Conservation (phyloP, 2,113 vertebrate species). For the Cryptomyrus ogoouensis region DNA sequence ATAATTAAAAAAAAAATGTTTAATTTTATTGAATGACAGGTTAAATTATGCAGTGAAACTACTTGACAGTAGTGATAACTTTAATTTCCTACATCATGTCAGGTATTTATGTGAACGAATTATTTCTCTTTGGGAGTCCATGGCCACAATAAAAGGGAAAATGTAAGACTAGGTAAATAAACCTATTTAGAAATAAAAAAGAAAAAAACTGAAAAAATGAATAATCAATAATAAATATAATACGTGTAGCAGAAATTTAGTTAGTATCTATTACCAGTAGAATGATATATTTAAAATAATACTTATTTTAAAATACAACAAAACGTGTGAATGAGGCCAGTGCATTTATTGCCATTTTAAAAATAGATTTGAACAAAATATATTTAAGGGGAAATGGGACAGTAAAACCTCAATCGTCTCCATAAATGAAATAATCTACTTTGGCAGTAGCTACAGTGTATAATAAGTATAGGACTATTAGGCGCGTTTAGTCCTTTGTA, state of each 20-base stretch:
- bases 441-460: neutral
- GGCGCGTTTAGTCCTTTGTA: neutral
- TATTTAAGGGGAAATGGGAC: neutral
- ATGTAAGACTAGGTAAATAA: neutral
- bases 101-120: conserved; percentile 61
- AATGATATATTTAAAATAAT: neutral
- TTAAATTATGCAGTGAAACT: conserved; percentile 65
- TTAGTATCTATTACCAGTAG: neutral
- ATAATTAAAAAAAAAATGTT: conserved; percentile 4
- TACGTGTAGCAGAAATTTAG: neutral
- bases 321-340: neutral
- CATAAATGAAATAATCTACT: neutral
- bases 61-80: conserved; percentile 57
- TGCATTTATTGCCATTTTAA: neutral
- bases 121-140: conserved; percentile 54
- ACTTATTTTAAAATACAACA: neutral
- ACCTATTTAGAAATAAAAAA: neutral
- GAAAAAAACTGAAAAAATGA: no score
- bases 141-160: conserved; percentile 32
- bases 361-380: neutral
- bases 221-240: neutral
- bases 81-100: conserved; percentile 60
- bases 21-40: conserved; percentile 36
- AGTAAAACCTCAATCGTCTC: neutral
- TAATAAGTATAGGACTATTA: neutral